These are phyloP conservation scores for Philereme transversata DNA, from an alignment of 2,888 invertebrate genomes.

Conservation along the genomic window DNA sequence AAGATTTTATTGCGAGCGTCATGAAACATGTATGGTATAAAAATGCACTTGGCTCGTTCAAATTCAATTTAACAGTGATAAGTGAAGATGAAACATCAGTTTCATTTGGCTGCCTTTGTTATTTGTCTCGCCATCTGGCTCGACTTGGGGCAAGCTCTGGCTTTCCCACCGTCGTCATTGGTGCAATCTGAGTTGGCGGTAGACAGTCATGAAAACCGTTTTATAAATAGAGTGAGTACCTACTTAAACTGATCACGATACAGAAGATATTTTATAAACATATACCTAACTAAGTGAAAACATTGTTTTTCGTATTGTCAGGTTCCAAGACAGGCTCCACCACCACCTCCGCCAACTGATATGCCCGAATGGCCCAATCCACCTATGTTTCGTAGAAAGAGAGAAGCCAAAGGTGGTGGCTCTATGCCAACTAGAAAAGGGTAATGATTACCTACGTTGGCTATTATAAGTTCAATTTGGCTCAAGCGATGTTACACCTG, in stretches of 20 bases:
- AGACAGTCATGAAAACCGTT: slow-evolving; percentile 32
- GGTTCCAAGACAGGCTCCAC: slow-evolving; percentile 58
- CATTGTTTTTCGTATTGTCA: slow-evolving; percentile 36
- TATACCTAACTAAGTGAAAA: not conserved
- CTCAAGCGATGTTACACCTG: not conserved
- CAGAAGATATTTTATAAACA: not conserved
- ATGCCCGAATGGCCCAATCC: slow-evolving; percentile 37
- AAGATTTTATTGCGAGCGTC: slow-evolving; percentile 51
- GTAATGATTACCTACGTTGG: slow-evolving; percentile 38
- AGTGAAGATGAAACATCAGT: slow-evolving; percentile 64
- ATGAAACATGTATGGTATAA: slow-evolving; percentile 62
- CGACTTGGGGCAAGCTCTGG: slow-evolving; percentile 40
- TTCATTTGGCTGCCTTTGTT: slow-evolving; percentile 59
- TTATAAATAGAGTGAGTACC: slow-evolving; percentile 54
- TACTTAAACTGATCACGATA: not conserved
- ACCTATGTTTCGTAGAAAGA: slow-evolving; percentile 43
- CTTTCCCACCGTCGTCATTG: slow-evolving; percentile 37
- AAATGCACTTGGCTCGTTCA: slow-evolving; percentile 38
- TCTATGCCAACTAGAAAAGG: slow-evolving; percentile 74
- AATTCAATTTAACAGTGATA: slow-evolving; percentile 50
- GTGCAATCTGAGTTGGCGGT: slow-evolving; percentile 27
- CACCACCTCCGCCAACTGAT: slow-evolving; percentile 24
- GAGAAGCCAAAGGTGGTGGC: slow-evolving; percentile 74
- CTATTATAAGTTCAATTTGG: too few species aligned
- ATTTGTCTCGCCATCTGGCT: slow-evolving; percentile 44